These are phyloP conservation scores for Lucilia cuprina DNA, from an alignment of 1,140 invertebrate genomes.

Conservation along the genomic window DNA sequence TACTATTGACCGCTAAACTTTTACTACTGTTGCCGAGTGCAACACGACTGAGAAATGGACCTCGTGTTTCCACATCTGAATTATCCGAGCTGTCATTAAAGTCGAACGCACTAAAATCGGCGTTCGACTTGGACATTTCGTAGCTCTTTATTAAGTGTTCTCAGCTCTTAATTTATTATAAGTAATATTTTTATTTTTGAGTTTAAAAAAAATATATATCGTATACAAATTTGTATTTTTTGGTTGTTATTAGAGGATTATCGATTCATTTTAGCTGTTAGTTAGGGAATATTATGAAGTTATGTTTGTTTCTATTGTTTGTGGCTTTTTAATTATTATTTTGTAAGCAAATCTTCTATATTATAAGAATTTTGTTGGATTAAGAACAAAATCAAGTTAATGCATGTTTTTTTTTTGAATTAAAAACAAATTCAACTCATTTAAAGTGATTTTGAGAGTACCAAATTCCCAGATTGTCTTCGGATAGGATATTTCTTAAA, in stretches of 20 bases:
- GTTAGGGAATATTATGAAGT: background rate
- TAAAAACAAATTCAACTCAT: no score
- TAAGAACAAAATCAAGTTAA: no score
- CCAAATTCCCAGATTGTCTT: no score
- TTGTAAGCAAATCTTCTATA: no score
- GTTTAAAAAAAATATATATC: background rate
- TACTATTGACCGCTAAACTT: slow-evolving; percentile 35
- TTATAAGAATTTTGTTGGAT: no score
- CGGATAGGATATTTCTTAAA: no score
- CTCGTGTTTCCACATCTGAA: slow-evolving; percentile 57
- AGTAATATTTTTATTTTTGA: background rate
- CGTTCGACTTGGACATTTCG: slow-evolving; percentile 42
- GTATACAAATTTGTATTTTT: background rate
- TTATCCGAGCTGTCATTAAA: slow-evolving; percentile 61
- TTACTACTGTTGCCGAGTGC: slow-evolving; percentile 37
- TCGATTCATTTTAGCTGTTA: background rate
- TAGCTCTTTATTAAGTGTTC: slow-evolving; percentile 1
- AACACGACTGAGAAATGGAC: slow-evolving; percentile 55
- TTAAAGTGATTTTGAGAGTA: no score
- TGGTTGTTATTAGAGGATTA: background rate
- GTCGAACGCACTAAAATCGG: slow-evolving; percentile 60
- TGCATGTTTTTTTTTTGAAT: no score
- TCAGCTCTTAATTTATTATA: background rate
- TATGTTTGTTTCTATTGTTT: background rate
- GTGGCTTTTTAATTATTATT: background rate